These are phyloP conservation scores for Dromaius novaehollandiae DNA, from an alignment of 2,113 vertebrate species.

Conservation along the genomic window DNA sequence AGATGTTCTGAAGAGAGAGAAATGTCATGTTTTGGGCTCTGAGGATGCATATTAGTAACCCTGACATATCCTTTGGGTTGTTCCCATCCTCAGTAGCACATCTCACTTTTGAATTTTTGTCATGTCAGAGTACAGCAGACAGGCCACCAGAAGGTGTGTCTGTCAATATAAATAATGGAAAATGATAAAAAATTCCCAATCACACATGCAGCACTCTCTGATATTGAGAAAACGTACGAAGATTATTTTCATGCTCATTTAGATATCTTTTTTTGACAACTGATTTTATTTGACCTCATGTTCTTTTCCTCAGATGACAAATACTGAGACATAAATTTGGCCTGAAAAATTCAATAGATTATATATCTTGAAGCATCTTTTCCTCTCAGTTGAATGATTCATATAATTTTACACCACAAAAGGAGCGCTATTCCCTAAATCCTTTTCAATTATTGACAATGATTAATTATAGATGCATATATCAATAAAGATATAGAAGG, in stretches of 20 bases:
- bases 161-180: not conserved
- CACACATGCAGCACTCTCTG: not conserved
- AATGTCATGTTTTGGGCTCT: not conserved
- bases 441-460: constrained; percentile 61
- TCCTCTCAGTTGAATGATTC: constrained; percentile 39
- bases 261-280: constrained; percentile 26
- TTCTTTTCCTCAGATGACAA: constrained; percentile 30
- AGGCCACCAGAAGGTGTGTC: not conserved
- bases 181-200: not conserved
- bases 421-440: constrained; percentile 22
- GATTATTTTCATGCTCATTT: constrained; percentile 7
- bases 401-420: constrained; percentile 47
- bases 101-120: not conserved
- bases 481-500: constrained; percentile 23
- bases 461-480: constrained; percentile 56
- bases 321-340: constrained; percentile 41
- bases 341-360: constrained; percentile 47
- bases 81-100: not conserved
- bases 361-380: constrained; percentile 21
- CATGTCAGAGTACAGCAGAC: not conserved
- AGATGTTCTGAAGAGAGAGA: not conserved
- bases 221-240: constrained; percentile 6
- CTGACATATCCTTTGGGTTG: not conserved
- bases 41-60: not conserved
- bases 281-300: constrained; percentile 50